Evolutionary conservation across 2,888 invertebrate species (phyloP).

Genomic region (Tenthredo livida): DNA sequence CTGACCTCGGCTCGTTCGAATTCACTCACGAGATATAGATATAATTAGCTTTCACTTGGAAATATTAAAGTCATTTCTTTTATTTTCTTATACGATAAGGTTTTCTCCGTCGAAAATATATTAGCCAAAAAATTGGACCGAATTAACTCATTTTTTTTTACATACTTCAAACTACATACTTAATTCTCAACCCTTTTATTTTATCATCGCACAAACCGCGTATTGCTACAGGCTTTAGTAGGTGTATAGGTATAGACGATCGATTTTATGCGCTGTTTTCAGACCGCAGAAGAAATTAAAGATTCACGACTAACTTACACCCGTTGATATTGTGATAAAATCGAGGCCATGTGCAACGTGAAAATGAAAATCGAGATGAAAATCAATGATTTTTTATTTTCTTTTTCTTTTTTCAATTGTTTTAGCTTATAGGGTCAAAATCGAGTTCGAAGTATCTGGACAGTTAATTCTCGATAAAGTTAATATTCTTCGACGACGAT

Average conservation of each 20-base stretch:
- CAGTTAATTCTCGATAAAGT: background rate
- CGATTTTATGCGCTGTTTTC: background rate
- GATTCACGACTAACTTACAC: background rate
- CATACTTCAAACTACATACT: background rate
- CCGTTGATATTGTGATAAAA: background rate
- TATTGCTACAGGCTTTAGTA: no score
- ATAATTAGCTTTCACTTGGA: background rate
- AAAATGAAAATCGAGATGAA: no score
- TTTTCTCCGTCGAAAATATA: background rate
- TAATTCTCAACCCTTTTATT: background rate
- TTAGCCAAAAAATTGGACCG: background rate
- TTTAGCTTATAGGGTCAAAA: no score
- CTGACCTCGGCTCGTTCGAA: background rate
- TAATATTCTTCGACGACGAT: background rate
- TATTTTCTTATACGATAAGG: background rate
- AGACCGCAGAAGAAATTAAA: background rate
- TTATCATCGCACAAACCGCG: background rate
- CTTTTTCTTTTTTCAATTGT: no score
- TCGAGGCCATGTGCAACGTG: no score
- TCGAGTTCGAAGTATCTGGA: background rate
- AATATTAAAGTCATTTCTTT: background rate
- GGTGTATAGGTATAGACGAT: background rate
- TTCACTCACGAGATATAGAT: background rate
- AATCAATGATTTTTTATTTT: no score
- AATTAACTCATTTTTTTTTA: background rate